These are phyloP conservation scores for Acrocephalus kingi DNA, from an alignment of 2,113 vertebrate species.

Conservation along the genomic window DNA sequence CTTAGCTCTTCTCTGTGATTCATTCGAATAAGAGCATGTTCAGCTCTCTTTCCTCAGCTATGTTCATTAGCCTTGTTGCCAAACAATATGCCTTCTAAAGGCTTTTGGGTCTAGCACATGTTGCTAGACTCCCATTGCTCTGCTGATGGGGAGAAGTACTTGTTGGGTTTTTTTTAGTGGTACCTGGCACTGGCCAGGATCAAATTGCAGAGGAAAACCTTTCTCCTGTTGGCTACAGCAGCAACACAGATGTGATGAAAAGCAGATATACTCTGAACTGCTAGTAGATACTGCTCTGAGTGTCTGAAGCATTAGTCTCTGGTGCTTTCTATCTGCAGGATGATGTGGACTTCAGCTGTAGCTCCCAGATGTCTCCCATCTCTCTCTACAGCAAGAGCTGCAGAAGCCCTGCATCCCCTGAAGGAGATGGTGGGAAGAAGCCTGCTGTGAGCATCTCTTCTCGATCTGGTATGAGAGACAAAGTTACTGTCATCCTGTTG, in stretches of 20 bases:
- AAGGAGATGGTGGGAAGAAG: conserved; percentile 68
- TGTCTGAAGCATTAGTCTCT: background rate
- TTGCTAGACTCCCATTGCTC: background rate
- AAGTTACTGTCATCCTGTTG: background rate
- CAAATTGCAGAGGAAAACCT: background rate
- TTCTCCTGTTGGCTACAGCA: background rate
- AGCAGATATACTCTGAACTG: background rate
- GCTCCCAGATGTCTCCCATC: conserved; percentile 81
- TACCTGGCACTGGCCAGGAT: background rate
- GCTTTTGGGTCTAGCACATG: background rate
- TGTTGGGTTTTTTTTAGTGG: background rate
- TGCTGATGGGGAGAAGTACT: background rate
- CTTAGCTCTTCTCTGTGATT: background rate
- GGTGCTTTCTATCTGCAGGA: conserved; percentile 74
- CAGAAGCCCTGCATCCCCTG: conserved; percentile 65
- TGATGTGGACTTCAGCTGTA: conserved; percentile 79
- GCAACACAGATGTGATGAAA: background rate
- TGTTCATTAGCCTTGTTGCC: background rate
- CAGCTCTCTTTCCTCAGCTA: background rate
- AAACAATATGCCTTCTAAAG: background rate
- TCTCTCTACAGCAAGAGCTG: conserved; percentile 84
- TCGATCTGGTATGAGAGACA: conserved; percentile 51
- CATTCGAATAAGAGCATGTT: background rate
- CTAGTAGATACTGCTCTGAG: background rate
- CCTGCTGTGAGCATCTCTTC: background rate